These are phyloP conservation scores for Ammodytes dubius DNA, from an alignment of 2,113 vertebrate genomes.

Conservation along the genomic window DNA sequence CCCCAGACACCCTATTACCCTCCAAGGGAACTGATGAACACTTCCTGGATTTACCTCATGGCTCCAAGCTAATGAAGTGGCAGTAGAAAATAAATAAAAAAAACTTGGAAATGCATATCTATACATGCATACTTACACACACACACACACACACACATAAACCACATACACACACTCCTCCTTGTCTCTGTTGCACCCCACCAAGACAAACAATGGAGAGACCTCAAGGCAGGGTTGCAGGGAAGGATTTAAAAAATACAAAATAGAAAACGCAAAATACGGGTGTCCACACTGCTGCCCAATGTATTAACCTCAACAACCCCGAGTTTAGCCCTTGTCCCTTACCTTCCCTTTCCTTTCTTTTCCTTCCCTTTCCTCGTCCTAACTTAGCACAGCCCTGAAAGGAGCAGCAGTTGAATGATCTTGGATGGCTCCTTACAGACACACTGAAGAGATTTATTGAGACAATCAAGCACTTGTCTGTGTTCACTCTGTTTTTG, in stretches of 20 bases:
- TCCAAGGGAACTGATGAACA: constrained; percentile 67
- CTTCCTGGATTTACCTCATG: constrained; percentile 85
- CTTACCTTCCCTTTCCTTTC: background rate
- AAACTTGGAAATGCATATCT: constrained; percentile 66
- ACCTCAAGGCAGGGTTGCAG: constrained; percentile 82
- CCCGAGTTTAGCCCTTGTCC: constrained; percentile 23
- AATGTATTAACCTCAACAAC: constrained; percentile 45
- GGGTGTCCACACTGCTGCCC: constrained; percentile 71
- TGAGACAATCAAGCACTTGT: constrained; percentile 86
- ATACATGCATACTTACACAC: constrained; percentile 37
- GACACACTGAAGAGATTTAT: constrained; percentile 80
- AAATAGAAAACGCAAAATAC: constrained; percentile 63
- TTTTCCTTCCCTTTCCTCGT: constrained; percentile 16
- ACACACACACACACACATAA: constrained; percentile 33
- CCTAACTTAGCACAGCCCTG: constrained; percentile 56
- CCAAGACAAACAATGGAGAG: constrained; percentile 76
- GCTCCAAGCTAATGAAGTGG: constrained; percentile 84
- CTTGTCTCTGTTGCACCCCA: constrained; percentile 78
- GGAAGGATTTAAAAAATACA: constrained; percentile 69
- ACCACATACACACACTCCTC: constrained; percentile 79
- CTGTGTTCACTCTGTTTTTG: constrained; percentile 84
- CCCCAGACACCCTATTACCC: constrained; percentile 75
- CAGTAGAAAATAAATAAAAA: constrained; percentile 69
- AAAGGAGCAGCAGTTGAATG: constrained; percentile 70
- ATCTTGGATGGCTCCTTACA: constrained; percentile 67